Percentiles rank a stretch among this genome's conserved stretches.
Evolutionary conservation across 2,797 vertebrate species (phyloP).

Genomic region (Enteromius mattozi): DNA sequence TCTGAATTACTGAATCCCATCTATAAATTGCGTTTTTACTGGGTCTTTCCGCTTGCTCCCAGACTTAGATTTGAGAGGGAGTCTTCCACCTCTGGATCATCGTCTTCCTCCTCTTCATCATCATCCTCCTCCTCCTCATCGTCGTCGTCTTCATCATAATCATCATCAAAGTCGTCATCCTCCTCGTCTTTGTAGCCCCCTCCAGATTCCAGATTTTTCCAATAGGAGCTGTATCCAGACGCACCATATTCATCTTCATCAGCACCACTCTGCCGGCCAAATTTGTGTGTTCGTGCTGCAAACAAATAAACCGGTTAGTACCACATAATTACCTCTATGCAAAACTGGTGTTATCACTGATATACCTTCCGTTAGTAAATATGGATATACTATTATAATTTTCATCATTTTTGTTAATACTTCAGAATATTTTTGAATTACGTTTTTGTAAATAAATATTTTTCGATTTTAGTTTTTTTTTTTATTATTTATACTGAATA

Average conservation of each 20-base stretch:
- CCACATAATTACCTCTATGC: neutral
- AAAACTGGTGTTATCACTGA: neutral
- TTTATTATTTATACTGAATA: neutral
- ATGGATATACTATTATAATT: too few species aligned
- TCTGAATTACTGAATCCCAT: neutral
- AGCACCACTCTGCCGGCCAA: conserved; percentile 87
- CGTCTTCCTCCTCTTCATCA: conserved; percentile 81
- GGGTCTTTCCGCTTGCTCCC: conserved; percentile 28
- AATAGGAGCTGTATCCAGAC: conserved; percentile 90
- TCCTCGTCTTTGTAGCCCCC: conserved; percentile 75
- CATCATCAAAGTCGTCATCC: conserved; percentile 65
- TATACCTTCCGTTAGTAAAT: neutral
- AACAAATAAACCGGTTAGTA: conserved; percentile 1
- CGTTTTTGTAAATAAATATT: neutral
- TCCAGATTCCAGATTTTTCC: conserved; percentile 86
- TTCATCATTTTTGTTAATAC: neutral
- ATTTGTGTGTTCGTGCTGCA: conserved; percentile 91
- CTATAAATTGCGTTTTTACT: neutral
- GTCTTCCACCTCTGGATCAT: conserved; percentile 33
- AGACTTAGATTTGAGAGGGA: conserved; percentile 40
- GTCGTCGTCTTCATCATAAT: conserved; percentile 81
- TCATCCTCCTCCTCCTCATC: conserved; percentile 82
- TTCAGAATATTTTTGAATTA: too few species aligned
- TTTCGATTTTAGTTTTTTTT: neutral
- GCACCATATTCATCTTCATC: conserved; percentile 83